A percentile compares a stretch with the other conserved stretches of the same genome.
Conservation (phyloP, 2,888 invertebrate species). For the Lepidocyrtinus sp. region DNA sequence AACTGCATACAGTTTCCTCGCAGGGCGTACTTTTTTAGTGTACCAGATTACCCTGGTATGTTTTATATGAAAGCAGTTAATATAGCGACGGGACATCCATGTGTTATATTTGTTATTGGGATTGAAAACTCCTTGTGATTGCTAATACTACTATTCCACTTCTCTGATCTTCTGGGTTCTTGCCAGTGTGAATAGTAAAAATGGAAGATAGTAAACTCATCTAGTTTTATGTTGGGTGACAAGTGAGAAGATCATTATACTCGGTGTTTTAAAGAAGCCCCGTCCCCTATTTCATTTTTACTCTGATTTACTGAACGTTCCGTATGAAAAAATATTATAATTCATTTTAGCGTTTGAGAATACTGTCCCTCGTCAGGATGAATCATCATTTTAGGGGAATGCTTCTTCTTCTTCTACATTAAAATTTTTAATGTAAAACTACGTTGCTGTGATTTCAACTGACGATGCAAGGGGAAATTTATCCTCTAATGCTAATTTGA, state of each 20-base stretch:
- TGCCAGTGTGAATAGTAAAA: slow-evolving; percentile 31
- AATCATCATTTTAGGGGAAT: slow-evolving; percentile 36
- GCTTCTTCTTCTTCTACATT: neutral
- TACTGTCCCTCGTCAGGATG: slow-evolving; percentile 47
- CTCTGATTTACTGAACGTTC: slow-evolving; percentile 21
- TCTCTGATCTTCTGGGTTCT: neutral
- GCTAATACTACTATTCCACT: slow-evolving; percentile 9
- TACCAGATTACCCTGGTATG: slow-evolving; percentile 58
- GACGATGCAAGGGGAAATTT: neutral
- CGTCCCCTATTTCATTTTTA: slow-evolving; percentile 11
- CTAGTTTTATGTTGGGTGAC: slow-evolving; percentile 16
- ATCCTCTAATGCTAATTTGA: slow-evolving; percentile 5
- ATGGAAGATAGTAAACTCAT: neutral
- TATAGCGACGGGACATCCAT: too few species aligned
- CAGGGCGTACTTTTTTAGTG: slow-evolving; percentile 13
- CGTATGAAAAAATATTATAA: slow-evolving; percentile 46
- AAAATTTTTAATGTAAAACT: neutral
- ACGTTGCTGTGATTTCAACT: neutral
- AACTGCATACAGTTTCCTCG: neutral
- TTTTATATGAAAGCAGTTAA: slow-evolving; percentile 9
- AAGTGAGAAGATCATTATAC: slow-evolving; percentile 3
- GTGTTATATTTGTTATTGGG: slow-evolving; percentile 47
- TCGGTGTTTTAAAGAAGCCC: neutral
- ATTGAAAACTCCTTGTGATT: slow-evolving; percentile 37
- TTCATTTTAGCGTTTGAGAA: slow-evolving; percentile 47